Evolutionary conservation across 2,888 invertebrate genomes (phyloP).

Genomic region (Cabera pusaria): DNA sequence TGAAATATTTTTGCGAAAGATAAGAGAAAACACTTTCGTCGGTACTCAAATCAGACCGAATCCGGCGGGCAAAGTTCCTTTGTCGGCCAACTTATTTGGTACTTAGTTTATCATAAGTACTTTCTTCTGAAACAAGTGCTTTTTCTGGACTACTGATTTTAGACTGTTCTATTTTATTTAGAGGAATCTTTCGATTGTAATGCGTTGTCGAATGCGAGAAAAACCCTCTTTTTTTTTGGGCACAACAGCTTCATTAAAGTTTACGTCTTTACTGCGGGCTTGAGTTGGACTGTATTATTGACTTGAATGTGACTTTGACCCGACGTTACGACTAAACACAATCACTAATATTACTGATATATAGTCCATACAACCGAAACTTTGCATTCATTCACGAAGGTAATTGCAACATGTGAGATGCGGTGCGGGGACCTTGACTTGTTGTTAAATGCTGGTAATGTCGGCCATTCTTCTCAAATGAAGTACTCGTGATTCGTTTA

Average conservation of each 20-base stretch:
- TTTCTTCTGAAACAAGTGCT: constrained; percentile 7
- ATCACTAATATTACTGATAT: too few species aligned
- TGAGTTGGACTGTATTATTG: too few species aligned
- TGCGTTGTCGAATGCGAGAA: too few species aligned
- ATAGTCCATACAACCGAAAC: constrained; percentile 3
- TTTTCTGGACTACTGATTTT: constrained; percentile 10
- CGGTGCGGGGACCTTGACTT: constrained; percentile 21
- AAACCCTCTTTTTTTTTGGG: too few species aligned
- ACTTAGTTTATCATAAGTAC: constrained; percentile 9
- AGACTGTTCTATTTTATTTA: too few species aligned
- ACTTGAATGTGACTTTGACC: too few species aligned
- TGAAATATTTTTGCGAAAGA: constrained; percentile 18
- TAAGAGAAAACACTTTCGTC: constrained; percentile 9
- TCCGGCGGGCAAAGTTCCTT: constrained; percentile 11
- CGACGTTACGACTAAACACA: too few species aligned
- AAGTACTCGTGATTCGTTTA: too few species aligned
- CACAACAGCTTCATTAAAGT: too few species aligned
- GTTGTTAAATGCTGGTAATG: constrained; percentile 19
- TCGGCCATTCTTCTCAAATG: constrained; percentile 17
- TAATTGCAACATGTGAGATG: constrained; percentile 20
- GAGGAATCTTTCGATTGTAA: too few species aligned
- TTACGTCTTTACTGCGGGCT: background rate
- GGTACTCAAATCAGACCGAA: constrained; percentile 13
- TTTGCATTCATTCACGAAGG: constrained; percentile 10
- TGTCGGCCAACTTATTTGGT: constrained; percentile 16